Evolutionary conservation across 2,888 invertebrate species (phyloP), one percentile per base, ranked within the genome.

Genomic region (Andricus quercusramuli): DNA sequence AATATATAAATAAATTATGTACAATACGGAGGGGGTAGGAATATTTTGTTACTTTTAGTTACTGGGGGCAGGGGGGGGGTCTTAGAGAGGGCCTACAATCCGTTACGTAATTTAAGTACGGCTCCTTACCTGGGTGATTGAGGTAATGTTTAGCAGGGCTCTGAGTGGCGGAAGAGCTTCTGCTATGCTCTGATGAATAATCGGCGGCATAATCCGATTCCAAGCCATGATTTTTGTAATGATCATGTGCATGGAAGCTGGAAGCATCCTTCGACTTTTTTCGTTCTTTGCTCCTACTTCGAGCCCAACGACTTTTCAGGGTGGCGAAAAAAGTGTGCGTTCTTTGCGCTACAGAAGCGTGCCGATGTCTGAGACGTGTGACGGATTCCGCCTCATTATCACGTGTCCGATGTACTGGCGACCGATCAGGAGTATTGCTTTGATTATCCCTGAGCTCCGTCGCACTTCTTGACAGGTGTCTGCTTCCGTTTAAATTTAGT

Each of bases 291-390:
- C 96, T 96, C 78, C 95, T 94, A 84, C 96, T 95, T 74, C 96
- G 95, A 85, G 95, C 95, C 96, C 96, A 97, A 77, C 97, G 96
- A 90, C 95, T 96, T 95, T 96, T 96, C 78, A 97, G 93, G 88
- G 96, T 96, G 85, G 95, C 95, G 91, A 97, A 97, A 93, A 97
- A 97, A 85, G 96, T 96, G 90, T 97, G 96, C 0, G 97, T 97
- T 88, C 96, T 95, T 91, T 97, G 97, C 78, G 97, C 95, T 74
- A 97, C 96, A 62, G 96, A 95, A 29, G 95, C 94, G 81, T 95
- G 96, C 0, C 95, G 93, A 83, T 94, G 94, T 83, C 94, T 94
- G 17, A 93, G 93, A 85, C 91, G 89, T 64, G 79, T 79, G 79
- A 70, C 29, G 32, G 79, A 82, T 59, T 79, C 81, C 62, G 86